These are phyloP conservation scores for Tachina lurida DNA, from an alignment of 2,888 invertebrate species.

Conservation along the genomic window DNA sequence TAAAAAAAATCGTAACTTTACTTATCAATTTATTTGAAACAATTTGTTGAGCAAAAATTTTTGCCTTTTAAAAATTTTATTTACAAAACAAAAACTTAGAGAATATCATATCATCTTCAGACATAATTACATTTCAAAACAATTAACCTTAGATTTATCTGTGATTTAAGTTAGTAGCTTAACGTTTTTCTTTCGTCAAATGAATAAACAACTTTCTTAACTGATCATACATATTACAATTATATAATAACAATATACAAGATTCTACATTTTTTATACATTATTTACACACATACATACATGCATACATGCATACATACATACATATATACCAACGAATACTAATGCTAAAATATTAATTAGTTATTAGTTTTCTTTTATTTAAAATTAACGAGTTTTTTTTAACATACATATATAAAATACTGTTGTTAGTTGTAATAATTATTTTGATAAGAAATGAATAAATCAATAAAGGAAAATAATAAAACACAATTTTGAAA, in stretches of 20 bases:
- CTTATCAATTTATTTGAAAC: too few relatives aligned
- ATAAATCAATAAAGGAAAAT: conserved; percentile 65
- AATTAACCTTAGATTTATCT: conserved; percentile 80
- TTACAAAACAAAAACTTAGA: neutral
- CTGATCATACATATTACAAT: conserved; percentile 10
- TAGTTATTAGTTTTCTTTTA: conserved; percentile 12
- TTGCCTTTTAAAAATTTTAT: neutral
- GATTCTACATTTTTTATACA: neutral
- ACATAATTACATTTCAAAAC: conserved; percentile 36
- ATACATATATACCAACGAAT: conserved; percentile 3
- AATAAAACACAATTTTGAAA: neutral
- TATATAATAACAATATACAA: neutral
- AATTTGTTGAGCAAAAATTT: conserved; percentile 20
- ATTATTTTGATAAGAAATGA: conserved; percentile 71
- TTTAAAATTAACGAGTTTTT: conserved; percentile 42
- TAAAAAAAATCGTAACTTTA: too few relatives aligned
- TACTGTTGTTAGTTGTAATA: conserved; percentile 69
- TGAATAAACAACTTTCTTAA: conserved; percentile 24
- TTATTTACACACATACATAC: too few relatives aligned
- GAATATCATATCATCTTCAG: conserved; percentile 47
- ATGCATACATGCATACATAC: neutral
- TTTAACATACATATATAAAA: conserved; percentile 47
- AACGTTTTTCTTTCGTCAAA: conserved; percentile 25
- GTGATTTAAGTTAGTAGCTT: conserved; percentile 82
- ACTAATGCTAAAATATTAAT: conserved; percentile 40